Percentiles rank a stretch among this genome's conserved stretches.
Conservation (phyloP, 1,140 invertebrate species). For the Anastrepha ludens region DNA sequence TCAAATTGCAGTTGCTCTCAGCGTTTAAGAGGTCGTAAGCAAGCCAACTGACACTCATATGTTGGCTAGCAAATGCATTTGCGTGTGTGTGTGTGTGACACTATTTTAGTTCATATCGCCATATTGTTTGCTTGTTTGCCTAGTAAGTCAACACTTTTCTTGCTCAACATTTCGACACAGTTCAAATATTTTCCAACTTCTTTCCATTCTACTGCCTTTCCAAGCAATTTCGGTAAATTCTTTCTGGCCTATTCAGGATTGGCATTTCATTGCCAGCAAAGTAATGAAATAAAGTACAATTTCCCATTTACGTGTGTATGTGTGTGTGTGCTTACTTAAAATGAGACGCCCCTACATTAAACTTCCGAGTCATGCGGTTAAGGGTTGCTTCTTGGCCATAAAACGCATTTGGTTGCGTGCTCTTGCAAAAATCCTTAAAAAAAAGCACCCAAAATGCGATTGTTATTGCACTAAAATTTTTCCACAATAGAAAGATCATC, state of each 20-base stretch:
- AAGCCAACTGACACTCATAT: no score
- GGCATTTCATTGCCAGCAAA: background rate
- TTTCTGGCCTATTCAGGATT: background rate
- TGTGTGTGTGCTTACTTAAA: background rate
- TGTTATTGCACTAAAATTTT: background rate
- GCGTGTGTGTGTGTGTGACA: background rate
- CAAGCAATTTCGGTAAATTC: background rate
- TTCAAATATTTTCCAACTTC: background rate
- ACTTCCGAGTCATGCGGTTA: background rate
- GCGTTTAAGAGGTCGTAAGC: no score
- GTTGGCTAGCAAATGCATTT: background rate
- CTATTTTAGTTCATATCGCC: background rate
- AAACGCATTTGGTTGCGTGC: conserved; percentile 41
- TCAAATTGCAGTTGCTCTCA: no score
- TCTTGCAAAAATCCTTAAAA: background rate
- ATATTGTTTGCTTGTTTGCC: background rate
- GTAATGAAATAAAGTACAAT: background rate
- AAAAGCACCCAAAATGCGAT: conserved; percentile 10
- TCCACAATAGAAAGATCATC: background rate
- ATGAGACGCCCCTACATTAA: background rate
- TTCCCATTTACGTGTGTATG: background rate
- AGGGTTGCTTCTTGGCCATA: background rate
- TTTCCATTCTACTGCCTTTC: background rate
- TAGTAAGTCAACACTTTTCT: background rate
- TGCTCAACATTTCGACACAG: background rate